phyloP scores from a whole-genome alignment of 2,888 invertebrate species.

The Brachyptera risi region DNA sequence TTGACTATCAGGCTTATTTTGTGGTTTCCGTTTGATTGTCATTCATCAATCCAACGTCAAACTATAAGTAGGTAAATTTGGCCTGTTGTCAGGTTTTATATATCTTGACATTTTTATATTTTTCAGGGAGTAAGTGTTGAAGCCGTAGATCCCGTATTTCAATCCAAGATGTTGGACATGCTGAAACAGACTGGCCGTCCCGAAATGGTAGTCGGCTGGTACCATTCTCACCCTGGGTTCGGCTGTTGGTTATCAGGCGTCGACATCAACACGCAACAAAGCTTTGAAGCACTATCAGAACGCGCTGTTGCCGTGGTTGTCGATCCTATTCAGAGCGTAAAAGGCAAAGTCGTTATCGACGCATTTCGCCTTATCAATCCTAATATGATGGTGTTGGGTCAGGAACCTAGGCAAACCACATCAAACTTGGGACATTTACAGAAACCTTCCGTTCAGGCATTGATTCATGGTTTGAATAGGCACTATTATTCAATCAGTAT shows the following conservation, averaged over 20 bases:
- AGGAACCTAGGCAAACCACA: constrained; percentile 98
- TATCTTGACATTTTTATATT: neutral
- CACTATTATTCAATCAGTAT: constrained; percentile 99
- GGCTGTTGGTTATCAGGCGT: constrained; percentile 99
- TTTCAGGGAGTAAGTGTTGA: constrained; percentile 90
- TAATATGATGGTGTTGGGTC: constrained; percentile 97
- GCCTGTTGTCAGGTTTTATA: neutral
- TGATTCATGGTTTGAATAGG: constrained; percentile 97
- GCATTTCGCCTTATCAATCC: constrained; percentile 99
- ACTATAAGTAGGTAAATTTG: no score
- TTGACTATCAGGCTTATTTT: no score
- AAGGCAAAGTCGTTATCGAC: constrained; percentile 98
- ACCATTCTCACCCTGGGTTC: constrained; percentile 99
- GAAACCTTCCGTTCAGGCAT: constrained; percentile 97
- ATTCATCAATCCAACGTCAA: no score
- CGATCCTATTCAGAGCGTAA: constrained; percentile 98
- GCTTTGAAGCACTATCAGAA: constrained; percentile 97
- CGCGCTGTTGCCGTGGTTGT: constrained; percentile 99
- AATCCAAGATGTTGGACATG: constrained; percentile 99
- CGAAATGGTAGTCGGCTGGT: constrained; percentile 99
- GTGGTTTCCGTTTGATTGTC: no score
- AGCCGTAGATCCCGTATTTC: constrained; percentile 99
- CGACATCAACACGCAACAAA: constrained; percentile 99
- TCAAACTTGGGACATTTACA: constrained; percentile 98
- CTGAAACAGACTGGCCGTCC: constrained; percentile 96